Evolutionary conservation across 2,888 invertebrate species (phyloP).

Genomic region (Eilema griseolum): DNA sequence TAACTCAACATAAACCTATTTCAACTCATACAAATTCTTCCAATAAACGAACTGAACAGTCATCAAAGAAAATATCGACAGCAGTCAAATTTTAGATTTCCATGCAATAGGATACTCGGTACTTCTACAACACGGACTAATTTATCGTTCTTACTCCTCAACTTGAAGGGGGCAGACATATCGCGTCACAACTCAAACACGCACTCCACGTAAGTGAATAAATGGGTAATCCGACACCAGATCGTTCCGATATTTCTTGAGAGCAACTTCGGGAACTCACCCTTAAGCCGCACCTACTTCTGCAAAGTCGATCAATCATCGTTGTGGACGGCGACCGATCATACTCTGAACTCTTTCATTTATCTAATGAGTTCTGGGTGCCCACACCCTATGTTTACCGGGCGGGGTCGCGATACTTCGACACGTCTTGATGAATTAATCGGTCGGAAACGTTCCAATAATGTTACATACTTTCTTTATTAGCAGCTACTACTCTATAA

Average conservation of each 20-base stretch:
- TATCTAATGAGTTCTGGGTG: conserved; percentile 74
- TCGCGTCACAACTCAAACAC: conserved; percentile 73
- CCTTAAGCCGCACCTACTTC: conserved; percentile 36
- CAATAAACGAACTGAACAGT: background rate
- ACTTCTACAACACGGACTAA: conserved; percentile 54
- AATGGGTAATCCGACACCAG: conserved; percentile 75
- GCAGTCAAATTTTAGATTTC: conserved; percentile 12
- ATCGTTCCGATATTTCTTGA: conserved; percentile 61
- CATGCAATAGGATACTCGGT: conserved; percentile 33
- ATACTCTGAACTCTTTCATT: conserved; percentile 83
- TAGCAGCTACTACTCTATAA: conserved; percentile 10
- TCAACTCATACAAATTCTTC: background rate
- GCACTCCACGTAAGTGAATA: conserved; percentile 75
- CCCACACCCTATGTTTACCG: conserved; percentile 61
- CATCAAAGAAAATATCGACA: background rate
- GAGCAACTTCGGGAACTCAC: conserved; percentile 48
- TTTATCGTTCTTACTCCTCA: conserved; percentile 63
- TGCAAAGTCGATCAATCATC: conserved; percentile 54
- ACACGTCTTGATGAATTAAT: conserved; percentile 76
- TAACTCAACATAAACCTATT: background rate
- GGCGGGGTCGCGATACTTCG: conserved; percentile 62
- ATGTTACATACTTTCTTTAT: conserved; percentile 43
- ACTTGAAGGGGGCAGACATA: conserved; percentile 50
- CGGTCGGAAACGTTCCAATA: conserved; percentile 59
- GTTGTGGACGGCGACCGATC: conserved; percentile 57